Evolutionary conservation across 1,140 invertebrate genomes (phyloP), one percentile per base, ranked within the genome.

Genomic region (Lepeophtheirus salmonis): DNA sequence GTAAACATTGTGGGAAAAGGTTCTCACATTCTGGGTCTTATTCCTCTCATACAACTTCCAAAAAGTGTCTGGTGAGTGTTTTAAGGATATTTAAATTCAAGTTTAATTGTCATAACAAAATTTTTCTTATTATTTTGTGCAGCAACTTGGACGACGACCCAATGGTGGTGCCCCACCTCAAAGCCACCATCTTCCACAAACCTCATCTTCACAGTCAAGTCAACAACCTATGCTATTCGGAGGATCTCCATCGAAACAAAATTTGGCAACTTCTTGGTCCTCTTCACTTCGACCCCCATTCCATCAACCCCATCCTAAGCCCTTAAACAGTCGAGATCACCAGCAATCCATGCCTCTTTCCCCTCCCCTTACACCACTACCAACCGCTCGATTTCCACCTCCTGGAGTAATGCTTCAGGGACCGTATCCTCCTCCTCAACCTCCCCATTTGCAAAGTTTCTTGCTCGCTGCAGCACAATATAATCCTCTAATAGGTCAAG

Each of bases 21-120:
- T 99, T 99, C 74, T 97, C 91, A 2, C 95, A 99, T 74, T 98
- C 95, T 6, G 95, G 95, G 16, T 97, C 94, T 10, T 99, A 94
- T 73, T 97, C 91, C 66, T 96, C 90, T 69, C 95, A 99, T 74
- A 97, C 91, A 87, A 97, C 94, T 61, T 95, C 90, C 63, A 98
- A 98, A 74, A 99, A 99, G 74, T 99, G 95, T 55, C 24, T 61
- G 59, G 50, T 61, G 21, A 50, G 55, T 26, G 13, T 20, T 16
- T 21, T 20, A 23, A 20, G 13, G 23, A 23, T 24, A 54, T 21
- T 54, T 18, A 21, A 24, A 54, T 50, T 18, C 49, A 50, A n/a
- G 20, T 50, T 18, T 17, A 50, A 20, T 1, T 24, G 23, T 20
- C n/a, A 20, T 24, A 16, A 23, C 13, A 57, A 57, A 20, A 17